A percentile compares a stretch with the other conserved stretches of the same genome.
Conservation (phyloP, 1,140 invertebrate genomes). For the Berghia stephanieae region DNA sequence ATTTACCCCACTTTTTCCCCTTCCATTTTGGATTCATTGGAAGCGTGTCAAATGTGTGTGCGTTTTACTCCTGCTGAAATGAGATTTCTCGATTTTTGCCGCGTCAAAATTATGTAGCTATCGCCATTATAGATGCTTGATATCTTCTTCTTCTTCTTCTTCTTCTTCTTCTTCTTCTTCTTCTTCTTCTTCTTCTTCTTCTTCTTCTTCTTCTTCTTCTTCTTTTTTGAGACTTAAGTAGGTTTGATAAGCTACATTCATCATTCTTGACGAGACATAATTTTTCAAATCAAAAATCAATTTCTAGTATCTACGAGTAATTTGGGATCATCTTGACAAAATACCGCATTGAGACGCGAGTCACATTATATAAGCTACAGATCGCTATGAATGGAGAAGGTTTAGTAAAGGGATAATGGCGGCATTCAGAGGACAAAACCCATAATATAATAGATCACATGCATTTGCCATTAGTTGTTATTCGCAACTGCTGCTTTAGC, state of each 20-base stretch:
- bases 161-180: background rate
- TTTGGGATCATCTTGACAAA: background rate
- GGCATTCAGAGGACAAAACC: too few relatives aligned
- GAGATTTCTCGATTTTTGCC: too few relatives aligned
- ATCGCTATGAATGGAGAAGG: constrained; percentile 60
- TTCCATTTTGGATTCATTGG: background rate
- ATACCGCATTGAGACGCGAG: background rate
- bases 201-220: background rate
- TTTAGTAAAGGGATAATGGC: constrained; percentile 54
- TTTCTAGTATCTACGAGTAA: background rate
- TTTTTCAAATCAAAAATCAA: background rate
- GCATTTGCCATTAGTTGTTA: too few relatives aligned
- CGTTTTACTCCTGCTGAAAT: too few relatives aligned
- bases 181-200: background rate
- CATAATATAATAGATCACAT: too few relatives aligned
- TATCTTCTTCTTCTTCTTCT: background rate
- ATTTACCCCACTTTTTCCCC: background rate
- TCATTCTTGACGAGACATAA: background rate
- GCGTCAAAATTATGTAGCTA: background rate
- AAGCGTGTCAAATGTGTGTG: too few relatives aligned
- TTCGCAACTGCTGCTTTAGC: too few relatives aligned
- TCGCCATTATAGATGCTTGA: background rate
- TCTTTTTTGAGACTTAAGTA: background rate
- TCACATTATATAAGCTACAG: background rate
- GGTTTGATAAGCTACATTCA: background rate